Evolutionary conservation across 2,888 invertebrate species (phyloP).

Genomic region (Noctua comes): DNA sequence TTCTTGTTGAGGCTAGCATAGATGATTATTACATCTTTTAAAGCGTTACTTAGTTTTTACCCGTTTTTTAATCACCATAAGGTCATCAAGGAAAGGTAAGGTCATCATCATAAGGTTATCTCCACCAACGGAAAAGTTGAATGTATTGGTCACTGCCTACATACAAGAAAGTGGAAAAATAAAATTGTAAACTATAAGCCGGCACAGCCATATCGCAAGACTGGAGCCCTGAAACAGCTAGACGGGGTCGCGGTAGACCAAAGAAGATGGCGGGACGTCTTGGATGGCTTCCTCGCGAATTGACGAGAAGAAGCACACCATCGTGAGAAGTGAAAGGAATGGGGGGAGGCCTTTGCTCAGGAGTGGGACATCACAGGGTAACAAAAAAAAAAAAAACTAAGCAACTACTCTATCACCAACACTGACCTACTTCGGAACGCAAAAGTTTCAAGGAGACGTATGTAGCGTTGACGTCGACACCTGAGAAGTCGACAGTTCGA

Average conservation of each 20-base stretch:
- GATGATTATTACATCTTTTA: neutral
- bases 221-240: no score
- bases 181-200: constrained; percentile 30
- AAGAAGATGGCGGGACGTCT: no score
- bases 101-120: neutral
- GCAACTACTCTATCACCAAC: constrained; percentile 57
- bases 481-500: constrained; percentile 39
- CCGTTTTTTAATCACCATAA: neutral
- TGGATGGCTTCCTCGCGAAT: no score
- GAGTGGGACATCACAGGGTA: no score
- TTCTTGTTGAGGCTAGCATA: neutral
- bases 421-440: constrained; percentile 63
- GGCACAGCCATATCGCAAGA: no score
- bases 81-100: no score
- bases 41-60: neutral
- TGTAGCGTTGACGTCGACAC: constrained; percentile 52
- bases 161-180: neutral
- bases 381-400: no score
- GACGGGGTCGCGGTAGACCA: no score
- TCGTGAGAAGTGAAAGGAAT: no score
- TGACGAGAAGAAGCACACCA: no score
- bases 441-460: constrained; percentile 67
- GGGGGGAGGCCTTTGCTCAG: no score
- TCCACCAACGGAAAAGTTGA: neutral
- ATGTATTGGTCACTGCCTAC: neutral